Base-by-base conservation (phyloP, 1,140 invertebrate species). In the Drosophila quadrilineata region DNA sequence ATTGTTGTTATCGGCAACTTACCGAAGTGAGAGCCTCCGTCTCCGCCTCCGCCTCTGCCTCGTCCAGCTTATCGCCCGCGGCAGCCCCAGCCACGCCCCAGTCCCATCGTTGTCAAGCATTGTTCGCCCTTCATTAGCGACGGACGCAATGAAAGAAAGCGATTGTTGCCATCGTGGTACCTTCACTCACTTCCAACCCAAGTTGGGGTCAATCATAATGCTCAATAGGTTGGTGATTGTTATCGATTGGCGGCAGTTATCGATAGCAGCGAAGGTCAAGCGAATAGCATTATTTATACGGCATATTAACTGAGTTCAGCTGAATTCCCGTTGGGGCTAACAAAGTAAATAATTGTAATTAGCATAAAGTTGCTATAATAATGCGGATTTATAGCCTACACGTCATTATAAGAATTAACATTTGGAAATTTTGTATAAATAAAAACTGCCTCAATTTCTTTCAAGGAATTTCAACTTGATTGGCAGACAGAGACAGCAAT, bases 341-440 rank as follows among this genome's bases (percentile, higher is more conserved):
- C 16, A 35, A 6, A 28, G 38, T 21, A 43, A 45, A 63, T 48
- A 6, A 26, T 40, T 49, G 21, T 40, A 58, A 57, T 57, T 64
- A 48, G 35, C 60, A 64, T 64, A 63, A 53, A 50, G 40, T 19
- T 36, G 35, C 17, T n/a, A n/a, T n/a, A n/a, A n/a, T n/a, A n/a
- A n/a, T n/a, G n/a, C n/a, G n/a, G n/a, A n/a, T n/a, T n/a, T n/a
- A n/a, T n/a, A n/a, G n/a, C n/a, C n/a, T n/a, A n/a, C n/a, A n/a
- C n/a, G n/a, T n/a, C n/a, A n/a, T n/a, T n/a, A n/a, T n/a, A n/a
- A n/a, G n/a, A n/a, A n/a, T n/a, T n/a, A n/a, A n/a, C n/a, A n/a
- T n/a, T n/a, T n/a, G n/a, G n/a, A n/a, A n/a, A n/a, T n/a, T n/a
- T n/a, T n/a, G n/a, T n/a, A n/a, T n/a, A n/a, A n/a, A n/a, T n/a